phyloP scores from a whole-genome alignment of 2,888 invertebrate species.

The Amiota mariae region DNA sequence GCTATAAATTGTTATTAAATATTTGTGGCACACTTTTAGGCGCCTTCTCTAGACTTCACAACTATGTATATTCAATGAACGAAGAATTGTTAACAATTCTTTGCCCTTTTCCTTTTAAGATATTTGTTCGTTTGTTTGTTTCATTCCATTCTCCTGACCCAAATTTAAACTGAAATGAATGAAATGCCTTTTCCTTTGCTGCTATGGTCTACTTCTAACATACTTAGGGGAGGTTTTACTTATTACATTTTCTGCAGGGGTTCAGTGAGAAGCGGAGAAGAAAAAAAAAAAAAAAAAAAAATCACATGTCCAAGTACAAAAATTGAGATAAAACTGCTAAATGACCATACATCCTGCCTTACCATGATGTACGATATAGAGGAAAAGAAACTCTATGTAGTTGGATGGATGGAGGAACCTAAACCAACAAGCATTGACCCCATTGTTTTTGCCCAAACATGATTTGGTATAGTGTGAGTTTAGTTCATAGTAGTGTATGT shows the following conservation, averaged over 20 bases:
- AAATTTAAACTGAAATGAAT: not conserved
- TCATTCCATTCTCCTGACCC: not conserved
- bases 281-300: conserved; percentile 6
- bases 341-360: conserved; percentile 26
- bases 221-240: not conserved
- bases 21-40: conserved; percentile 27
- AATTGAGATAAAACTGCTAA: conserved; percentile 28
- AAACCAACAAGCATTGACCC: conserved; percentile 10
- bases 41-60: not conserved
- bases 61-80: conserved; percentile 4
- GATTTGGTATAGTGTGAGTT: not conserved
- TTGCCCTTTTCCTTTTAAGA: not conserved
- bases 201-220: not conserved
- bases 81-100: conserved; percentile 12
- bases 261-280: not conserved
- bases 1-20: conserved; percentile 29
- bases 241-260: not conserved
- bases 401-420: not conserved
- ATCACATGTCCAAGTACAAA: conserved; percentile 12
- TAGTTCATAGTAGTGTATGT: not conserved
- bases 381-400: not conserved
- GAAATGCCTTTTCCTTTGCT: conserved; percentile 4
- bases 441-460: conserved; percentile 6
- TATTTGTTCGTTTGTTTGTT: not conserved
- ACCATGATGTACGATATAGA: no score